Conservation (phyloP, 2,113 vertebrate species). For the Callorhinus ursinus region DNA sequence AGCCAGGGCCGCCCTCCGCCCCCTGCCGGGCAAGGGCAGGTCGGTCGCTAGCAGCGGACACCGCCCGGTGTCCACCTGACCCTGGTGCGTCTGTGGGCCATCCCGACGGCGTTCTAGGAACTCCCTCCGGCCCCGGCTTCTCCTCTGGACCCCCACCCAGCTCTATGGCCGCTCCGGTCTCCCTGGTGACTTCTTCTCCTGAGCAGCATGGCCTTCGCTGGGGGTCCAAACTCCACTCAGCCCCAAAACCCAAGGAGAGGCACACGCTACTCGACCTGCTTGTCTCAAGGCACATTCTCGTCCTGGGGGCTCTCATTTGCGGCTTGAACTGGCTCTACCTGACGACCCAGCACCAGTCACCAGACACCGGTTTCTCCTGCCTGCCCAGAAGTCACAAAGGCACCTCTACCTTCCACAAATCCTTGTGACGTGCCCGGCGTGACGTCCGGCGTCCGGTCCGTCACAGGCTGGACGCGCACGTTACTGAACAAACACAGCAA, state of each 20-base stretch:
- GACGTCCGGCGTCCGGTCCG: neutral
- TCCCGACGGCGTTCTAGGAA: neutral
- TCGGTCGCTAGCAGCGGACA: neutral
- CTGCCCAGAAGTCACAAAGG: neutral
- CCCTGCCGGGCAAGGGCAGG: neutral
- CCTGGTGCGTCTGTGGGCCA: neutral
- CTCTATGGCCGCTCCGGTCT: neutral
- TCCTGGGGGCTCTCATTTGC: neutral
- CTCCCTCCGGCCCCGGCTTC: neutral
- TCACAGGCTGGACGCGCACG: neutral
- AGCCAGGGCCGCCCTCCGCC: neutral
- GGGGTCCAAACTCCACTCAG: neutral
- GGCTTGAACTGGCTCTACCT: neutral
- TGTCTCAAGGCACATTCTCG: neutral
- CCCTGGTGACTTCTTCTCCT: neutral
- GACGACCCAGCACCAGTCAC: neutral
- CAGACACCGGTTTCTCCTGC: neutral
- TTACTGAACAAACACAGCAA: neutral
- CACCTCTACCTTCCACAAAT: neutral
- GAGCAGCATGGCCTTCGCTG: neutral
- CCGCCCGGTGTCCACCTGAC: accelerated
- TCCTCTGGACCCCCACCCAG: neutral
- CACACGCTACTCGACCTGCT: neutral
- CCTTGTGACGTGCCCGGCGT: neutral
- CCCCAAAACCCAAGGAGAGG: neutral